Base-by-base conservation (phyloP, 2,888 invertebrate genomes). In the Monopis laevigella region DNA sequence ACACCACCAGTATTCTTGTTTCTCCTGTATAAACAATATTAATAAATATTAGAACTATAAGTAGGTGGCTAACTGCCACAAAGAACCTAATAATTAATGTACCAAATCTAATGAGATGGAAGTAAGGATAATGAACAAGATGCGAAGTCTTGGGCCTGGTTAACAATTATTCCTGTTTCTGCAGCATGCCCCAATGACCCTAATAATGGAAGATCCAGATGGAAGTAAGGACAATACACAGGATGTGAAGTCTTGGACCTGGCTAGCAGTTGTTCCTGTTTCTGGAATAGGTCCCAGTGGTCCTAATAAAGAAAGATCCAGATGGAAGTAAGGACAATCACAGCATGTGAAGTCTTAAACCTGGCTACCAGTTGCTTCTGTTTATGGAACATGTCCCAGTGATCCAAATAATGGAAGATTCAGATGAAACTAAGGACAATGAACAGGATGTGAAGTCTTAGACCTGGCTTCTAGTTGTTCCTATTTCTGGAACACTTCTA, bases 1-100 rank as follows among this genome's bases (percentile, higher is more conserved):
- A 49, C 98, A 90, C 98, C 98, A 99, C 98, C 99, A 99, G 77
- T 92, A 98, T 73, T 99, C 99, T 66, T 97, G 97, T 66, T 99
- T 80, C 54, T 80, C 78, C 78, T 80, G 46, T 2, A 32, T n/a
- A 16, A 32, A 14, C 3, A 3, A 30, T 13, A 28, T n/a, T n/a
- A n/a, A 28, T 28, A 5, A 28, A 28, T 28, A 28, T 28, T 28
- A n/a, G n/a, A n/a, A n/a, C n/a, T n/a, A n/a, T n/a, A n/a, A n/a
- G n/a, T n/a, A n/a, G n/a, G n/a, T n/a, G n/a, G n/a, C n/a, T n/a
- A n/a, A n/a, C n/a, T n/a, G n/a, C n/a, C n/a, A n/a, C n/a, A n/a
- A n/a, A n/a, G n/a, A n/a, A n/a, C n/a, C n/a, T n/a, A n/a, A n/a
- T n/a, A n/a, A n/a, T n/a, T n/a, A n/a, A n/a, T n/a, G n/a, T n/a